Conservation (phyloP, 1,140 invertebrate genomes). For the Drosophila sp. region DNA sequence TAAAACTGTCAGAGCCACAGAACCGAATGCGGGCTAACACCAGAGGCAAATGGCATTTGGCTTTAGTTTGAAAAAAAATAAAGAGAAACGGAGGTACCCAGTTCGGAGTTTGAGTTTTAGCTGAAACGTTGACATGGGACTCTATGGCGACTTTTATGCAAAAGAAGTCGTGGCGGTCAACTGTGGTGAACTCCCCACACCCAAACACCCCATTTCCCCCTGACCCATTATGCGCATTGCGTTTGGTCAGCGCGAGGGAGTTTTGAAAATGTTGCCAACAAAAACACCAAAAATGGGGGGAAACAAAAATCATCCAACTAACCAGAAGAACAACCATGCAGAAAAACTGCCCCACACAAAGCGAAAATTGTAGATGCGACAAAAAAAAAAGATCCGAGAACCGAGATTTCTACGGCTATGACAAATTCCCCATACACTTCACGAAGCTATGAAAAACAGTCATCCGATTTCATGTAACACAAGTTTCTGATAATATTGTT, state of each 20-base stretch:
- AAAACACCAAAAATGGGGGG: constrained; percentile 25
- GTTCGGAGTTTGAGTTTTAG: constrained; percentile 2
- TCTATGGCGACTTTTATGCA: constrained; percentile 54
- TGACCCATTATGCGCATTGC: constrained; percentile 33
- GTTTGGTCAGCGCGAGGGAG: constrained; percentile 32
- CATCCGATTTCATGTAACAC: too few relatives aligned
- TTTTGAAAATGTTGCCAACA: constrained; percentile 44
- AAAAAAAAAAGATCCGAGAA: background rate
- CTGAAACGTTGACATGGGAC: constrained; percentile 40
- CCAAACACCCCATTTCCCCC: constrained; percentile 36
- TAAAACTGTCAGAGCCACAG: background rate
- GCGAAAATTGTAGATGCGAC: constrained; percentile 29
- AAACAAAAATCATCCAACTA: constrained; percentile 2
- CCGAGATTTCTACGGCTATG: background rate
- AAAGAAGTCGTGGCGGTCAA: constrained; percentile 45
- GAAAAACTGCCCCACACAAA: constrained; percentile 48
- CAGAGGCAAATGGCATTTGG: too few relatives aligned
- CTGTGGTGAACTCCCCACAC: constrained; percentile 21
- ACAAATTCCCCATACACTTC: background rate
- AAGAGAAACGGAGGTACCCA: background rate
- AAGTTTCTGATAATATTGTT: too few relatives aligned
- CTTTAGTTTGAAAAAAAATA: background rate
- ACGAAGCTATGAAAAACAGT: background rate
- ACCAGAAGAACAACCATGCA: constrained; percentile 27
- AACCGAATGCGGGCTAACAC: background rate